These are phyloP conservation scores for Pelecanus crispus DNA, from an alignment of 2,113 vertebrate species.

Conservation along the genomic window DNA sequence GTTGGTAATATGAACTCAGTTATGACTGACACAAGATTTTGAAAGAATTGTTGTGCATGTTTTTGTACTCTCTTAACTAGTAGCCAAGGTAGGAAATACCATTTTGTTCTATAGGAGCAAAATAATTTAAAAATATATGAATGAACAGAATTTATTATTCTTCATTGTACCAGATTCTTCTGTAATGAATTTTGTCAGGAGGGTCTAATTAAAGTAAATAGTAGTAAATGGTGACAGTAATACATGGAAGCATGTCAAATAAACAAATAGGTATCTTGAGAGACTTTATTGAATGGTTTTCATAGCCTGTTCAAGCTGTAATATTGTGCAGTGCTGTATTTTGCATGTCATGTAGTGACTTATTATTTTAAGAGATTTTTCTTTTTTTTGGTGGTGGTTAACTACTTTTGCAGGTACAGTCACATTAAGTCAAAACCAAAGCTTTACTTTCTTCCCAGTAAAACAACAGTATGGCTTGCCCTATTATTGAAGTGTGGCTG, in stretches of 20 bases:
- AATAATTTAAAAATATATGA: slow-evolving; percentile 45
- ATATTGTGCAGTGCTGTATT: neutral
- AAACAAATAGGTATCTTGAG: slow-evolving; percentile 4
- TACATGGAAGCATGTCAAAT: slow-evolving; percentile 22
- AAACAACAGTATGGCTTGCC: neutral
- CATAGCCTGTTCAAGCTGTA: neutral
- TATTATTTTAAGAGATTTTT: neutral
- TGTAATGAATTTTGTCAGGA: slow-evolving; percentile 59
- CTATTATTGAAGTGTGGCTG: neutral
- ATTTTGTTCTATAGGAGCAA: slow-evolving; percentile 15
- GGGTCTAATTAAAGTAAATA: slow-evolving; percentile 57
- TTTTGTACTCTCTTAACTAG: neutral
- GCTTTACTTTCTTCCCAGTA: neutral
- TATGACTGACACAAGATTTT: neutral
- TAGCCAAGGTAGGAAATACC: neutral
- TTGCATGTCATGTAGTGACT: neutral
- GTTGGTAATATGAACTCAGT: neutral
- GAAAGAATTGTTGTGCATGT: neutral
- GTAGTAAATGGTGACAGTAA: slow-evolving; percentile 27
- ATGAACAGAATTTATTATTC: slow-evolving; percentile 56
- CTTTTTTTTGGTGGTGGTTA: neutral
- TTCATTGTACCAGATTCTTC: slow-evolving; percentile 42
- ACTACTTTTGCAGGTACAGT: neutral
- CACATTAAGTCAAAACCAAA: neutral
- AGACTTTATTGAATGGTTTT: neutral